Base-by-base conservation (phyloP, 2,113 vertebrate species). In the Phodopus roborovskii region DNA sequence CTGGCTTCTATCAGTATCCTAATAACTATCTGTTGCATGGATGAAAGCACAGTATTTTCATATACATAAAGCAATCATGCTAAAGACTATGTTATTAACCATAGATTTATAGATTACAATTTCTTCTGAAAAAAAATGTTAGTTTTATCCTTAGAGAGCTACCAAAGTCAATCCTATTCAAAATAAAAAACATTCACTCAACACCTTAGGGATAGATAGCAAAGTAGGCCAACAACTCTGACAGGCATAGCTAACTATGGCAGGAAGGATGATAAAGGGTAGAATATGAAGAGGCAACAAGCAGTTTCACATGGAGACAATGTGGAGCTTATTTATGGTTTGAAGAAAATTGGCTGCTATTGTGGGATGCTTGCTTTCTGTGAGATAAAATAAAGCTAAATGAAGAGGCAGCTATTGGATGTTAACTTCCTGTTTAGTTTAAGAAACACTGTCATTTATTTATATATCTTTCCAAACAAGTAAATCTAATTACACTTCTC, bases 401-500 rank as follows among this genome's bases (percentile, higher is more conserved):
- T 50, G 28, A 12, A 68, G 10, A 33, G 2, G 45, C 24, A 20
- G 33, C 16, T 96, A 45, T 45, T 39, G 68, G 11, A 87, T 8
- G 16, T 62, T 84, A 79, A 0, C 19, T 48, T 62, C 45, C 60
- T 50, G 48, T 90, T 53, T 62, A 88, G 81, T 15, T 78, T 1
- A 88, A 50, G 26, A 96, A 85, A 90, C 24, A 79, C 30, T 90
- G 66, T 33, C 15, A 78, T 6, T 86, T 88, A 90, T 16, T 92
- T 78, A 71, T 24, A 95, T 87, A 1, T 56, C 56, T 48, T 84
- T 92, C 68, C 39, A 85, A 58, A 17, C 10, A 93, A 92, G 88
- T 84, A 16, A 88, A 81, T 94, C 79, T 82, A 82, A 60, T 1
- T 10, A 71, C 16, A 77, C 30, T 75, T 9, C 15, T 86, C 73